Evolutionary conservation across 2,888 invertebrate species (phyloP), one percentile per base, ranked within the genome.

Genomic region (Sinentomon sp.): DNA sequence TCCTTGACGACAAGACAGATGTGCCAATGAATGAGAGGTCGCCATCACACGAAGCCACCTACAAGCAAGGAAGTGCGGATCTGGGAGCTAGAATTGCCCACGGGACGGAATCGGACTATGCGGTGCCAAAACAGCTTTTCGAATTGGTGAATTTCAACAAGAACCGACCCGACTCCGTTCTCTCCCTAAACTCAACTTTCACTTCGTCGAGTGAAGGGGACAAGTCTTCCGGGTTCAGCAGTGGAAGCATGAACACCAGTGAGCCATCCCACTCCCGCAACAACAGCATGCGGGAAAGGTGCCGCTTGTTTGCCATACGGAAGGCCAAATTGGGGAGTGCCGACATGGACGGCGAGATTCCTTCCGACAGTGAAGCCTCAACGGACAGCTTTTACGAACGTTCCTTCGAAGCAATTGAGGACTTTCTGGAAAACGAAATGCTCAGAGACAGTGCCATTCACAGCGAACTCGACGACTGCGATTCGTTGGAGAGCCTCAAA

Each of bases 371-470:
- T 38, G 54, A 53, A 32, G 52, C 51, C 6, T 56, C 65, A 17
- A 66, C 64, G 31, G 68, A 71, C 40, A 69, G 71, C 44, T 73
- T 64, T 46, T 76, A 76, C 45, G 76, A 76, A 48, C 64, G 67
- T 42, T 66, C 70, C 1, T 71, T 71, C 47, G 71, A 71, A 45
- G 67, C 64, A 21, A 67, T 75, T 21, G 76, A 76, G 50, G 66
- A 66, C 36, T 59, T 70, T 21, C 50, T 62, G 34, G 63, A 65
- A 36, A 63, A 61, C 42, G 70, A 67, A 41, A 61, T 64, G 2
- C 76, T 75, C 46, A 62, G 77, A 45, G 78, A 78, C 50, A 75
- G 74, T 32, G 76, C 77, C 39, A 71, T 77, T 43, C 77, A 76
- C 50, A 76, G 76, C 39, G 77, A 77, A 45, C 64, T 62, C 38